phyloP scores from a whole-genome alignment of 2,888 invertebrate species.

The Hypselothyrea guttata region DNA sequence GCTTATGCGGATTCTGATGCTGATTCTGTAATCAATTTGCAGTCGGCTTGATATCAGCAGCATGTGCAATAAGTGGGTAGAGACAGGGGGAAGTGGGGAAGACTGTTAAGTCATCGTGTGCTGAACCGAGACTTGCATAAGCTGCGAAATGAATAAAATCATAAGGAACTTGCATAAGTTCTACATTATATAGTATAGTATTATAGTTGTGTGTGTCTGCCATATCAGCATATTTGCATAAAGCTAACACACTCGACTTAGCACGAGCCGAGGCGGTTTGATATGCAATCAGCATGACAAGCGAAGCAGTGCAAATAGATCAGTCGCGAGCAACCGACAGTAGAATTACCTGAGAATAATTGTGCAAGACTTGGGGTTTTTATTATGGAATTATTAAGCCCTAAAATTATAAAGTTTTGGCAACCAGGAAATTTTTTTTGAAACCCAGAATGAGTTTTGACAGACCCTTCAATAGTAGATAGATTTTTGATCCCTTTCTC shows the following conservation, averaged over 20 bases:
- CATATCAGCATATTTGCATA: not conserved
- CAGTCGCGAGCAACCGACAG: too few species aligned
- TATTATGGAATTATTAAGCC: too few species aligned
- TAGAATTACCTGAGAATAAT: too few species aligned
- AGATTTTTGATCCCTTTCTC: too few species aligned
- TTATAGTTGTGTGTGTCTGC: not conserved
- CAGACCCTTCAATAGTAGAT: too few species aligned
- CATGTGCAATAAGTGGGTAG: constrained; percentile 11
- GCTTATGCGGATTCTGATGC: constrained; percentile 26
- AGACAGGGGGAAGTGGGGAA: not conserved
- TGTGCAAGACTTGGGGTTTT: too few species aligned
- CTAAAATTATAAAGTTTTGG: too few species aligned
- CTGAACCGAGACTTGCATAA: constrained; percentile 27
- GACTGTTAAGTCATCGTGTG: constrained; percentile 21
- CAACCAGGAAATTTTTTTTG: too few species aligned
- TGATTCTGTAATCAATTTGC: constrained; percentile 41
- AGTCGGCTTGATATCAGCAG: constrained; percentile 17
- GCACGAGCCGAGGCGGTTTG: too few species aligned
- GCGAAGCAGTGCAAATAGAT: too few species aligned
- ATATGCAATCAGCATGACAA: not conserved
- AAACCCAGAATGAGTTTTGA: too few species aligned
- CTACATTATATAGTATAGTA: not conserved
- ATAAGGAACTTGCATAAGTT: constrained; percentile 23
- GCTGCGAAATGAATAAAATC: constrained; percentile 2
- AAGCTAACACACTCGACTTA: too few species aligned